Evolutionary conservation across 1,140 invertebrate species (phyloP).

Genomic region (Macrocentrus cingulum): DNA sequence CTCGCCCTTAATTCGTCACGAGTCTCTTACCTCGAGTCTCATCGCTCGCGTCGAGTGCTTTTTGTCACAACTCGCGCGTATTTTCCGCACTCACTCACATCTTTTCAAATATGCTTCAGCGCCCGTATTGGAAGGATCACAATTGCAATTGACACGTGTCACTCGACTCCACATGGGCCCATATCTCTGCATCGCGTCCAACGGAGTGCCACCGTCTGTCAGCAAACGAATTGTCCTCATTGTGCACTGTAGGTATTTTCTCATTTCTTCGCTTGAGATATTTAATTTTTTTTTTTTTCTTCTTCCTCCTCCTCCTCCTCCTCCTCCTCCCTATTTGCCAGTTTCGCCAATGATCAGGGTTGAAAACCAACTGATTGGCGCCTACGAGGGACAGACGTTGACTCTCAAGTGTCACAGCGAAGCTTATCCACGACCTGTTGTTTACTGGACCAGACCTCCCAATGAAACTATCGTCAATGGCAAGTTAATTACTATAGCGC

Average conservation of each 20-base stretch:
- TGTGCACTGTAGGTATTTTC: slow-evolving; percentile 77
- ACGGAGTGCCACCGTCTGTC: slow-evolving; percentile 78
- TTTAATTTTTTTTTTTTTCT: too few relatives aligned
- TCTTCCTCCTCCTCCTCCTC: too few relatives aligned
- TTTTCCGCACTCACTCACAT: too few relatives aligned
- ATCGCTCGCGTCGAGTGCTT: slow-evolving; percentile 1
- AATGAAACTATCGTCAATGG: slow-evolving; percentile 55
- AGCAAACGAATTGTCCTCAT: slow-evolving; percentile 75
- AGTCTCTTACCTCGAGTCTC: neutral
- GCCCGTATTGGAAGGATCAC: slow-evolving; percentile 49
- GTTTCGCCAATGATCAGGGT: slow-evolving; percentile 62
- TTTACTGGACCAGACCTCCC: slow-evolving; percentile 60
- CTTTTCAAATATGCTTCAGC: slow-evolving; percentile 36
- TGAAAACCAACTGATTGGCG: slow-evolving; percentile 63
- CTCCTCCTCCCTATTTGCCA: too few relatives aligned
- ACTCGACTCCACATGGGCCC: slow-evolving; percentile 67
- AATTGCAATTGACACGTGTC: slow-evolving; percentile 62
- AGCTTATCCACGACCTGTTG: slow-evolving; percentile 63
- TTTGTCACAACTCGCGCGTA: too few relatives aligned
- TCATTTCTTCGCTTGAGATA: too few relatives aligned
- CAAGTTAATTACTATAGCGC: too few relatives aligned
- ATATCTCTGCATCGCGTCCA: slow-evolving; percentile 71
- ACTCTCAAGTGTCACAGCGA: slow-evolving; percentile 65
- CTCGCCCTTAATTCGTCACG: slow-evolving; percentile 6
- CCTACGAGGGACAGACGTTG: slow-evolving; percentile 59